Conservation (phyloP, 2,888 invertebrate species). For the Temnothorax unifasciatus region DNA sequence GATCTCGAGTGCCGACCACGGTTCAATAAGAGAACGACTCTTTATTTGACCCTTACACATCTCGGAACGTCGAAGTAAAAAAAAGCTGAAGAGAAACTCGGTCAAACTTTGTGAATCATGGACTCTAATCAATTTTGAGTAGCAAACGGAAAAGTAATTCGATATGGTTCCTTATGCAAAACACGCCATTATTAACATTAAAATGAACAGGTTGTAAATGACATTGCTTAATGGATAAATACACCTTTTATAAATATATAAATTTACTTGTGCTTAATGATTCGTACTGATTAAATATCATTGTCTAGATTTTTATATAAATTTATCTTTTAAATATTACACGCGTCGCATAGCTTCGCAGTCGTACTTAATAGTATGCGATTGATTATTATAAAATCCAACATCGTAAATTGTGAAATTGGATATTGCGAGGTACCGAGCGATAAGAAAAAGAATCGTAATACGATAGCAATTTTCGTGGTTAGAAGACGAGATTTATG, state of each 20-base stretch:
- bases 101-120: conserved; percentile 5
- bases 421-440: not conserved
- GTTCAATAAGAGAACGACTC: conserved; percentile 74
- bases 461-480: not conserved
- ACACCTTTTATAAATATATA: not conserved
- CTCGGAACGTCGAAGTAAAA: conserved; percentile 52
- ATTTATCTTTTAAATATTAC: conserved; percentile 8
- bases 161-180: not conserved
- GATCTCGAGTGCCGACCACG: conserved; percentile 63
- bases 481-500: conserved; percentile 6
- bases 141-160: not conserved
- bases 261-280: not conserved
- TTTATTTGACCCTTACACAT: conserved; percentile 63
- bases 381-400: not conserved
- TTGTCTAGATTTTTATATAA: not conserved
- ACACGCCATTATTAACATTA: not conserved
- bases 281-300: not conserved
- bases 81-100: conserved; percentile 41
- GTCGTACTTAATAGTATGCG: not conserved
- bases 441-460: not conserved
- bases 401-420: not conserved
- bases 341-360: not conserved
- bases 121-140: not conserved
- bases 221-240: not conserved
- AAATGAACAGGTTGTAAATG: not conserved